Evolutionary conservation across 2,888 invertebrate species (phyloP), one percentile per base, ranked within the genome.

Genomic region (Emmelina monodactyla): DNA sequence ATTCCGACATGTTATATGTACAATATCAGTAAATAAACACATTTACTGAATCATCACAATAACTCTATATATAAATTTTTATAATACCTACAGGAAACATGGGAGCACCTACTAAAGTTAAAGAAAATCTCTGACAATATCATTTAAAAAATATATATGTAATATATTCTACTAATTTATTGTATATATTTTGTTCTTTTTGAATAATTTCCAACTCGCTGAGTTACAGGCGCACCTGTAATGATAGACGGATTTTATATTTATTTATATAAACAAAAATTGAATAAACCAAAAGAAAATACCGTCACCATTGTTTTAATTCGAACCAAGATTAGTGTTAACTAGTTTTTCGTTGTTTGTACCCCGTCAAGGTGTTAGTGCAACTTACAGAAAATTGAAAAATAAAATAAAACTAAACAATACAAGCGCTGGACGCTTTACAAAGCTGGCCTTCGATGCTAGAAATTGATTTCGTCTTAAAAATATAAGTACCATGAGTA

Each of bases 221-320:
- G 46, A 37, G 66, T 58, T 73, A 78, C 55, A 76, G 70, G 48
- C 55, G 72, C 64, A 75, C 76, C 76, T 76, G 78, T 46, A 70
- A 75, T 65, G 55, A 72, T 60, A 72, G 54, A 65, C 46, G 44
- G 47, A 49, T 45, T 53, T 55, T 58, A 10, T 31, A 39, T 31
- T 12, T 25, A 30, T 22, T 34, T 36, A 37, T 30, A 25, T 19
- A 33, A 38, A 32, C 13, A 35, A 39, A 32, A 3, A 32, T 19
- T 19, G 13, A 32, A n/a, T 11, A 32, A 32, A 16, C 19, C 12
- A 32, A 6, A 32, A 32, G 19, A 14, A 5, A 9, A 22, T 25
- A 10, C 25, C 25, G 25, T n/a, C 25, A 25, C 25, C 25, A 25
- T 25, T n/a, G 3, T 11, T 25, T 25, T n/a, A n/a, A n/a, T n/a